phyloP scores from a whole-genome alignment of 2,113 vertebrate genomes.

The Onychostruthus taczanowskii region DNA sequence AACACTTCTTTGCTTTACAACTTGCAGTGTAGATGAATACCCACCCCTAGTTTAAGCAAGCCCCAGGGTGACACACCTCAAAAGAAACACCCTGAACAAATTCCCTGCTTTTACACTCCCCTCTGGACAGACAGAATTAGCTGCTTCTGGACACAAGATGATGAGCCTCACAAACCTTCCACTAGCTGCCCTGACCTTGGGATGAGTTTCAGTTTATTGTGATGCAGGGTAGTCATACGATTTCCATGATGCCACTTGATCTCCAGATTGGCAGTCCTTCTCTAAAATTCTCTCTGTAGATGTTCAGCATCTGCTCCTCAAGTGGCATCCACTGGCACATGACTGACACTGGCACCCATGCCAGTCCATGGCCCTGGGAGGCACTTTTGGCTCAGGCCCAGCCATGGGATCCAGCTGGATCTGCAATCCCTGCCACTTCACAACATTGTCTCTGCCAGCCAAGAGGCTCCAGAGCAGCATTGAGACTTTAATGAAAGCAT shows the following conservation, averaged over 20 bases:
- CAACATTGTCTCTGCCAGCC: background rate
- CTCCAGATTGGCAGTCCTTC: background rate
- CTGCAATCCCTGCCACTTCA: background rate
- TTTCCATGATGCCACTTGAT: background rate
- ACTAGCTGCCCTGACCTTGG: background rate
- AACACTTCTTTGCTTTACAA: background rate
- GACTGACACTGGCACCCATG: background rate
- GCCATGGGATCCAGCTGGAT: fast-evolving
- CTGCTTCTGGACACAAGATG: background rate
- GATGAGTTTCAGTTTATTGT: background rate
- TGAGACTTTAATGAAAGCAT: background rate
- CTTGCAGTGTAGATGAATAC: background rate
- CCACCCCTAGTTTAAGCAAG: background rate
- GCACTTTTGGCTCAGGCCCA: background rate
- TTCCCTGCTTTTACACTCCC: background rate
- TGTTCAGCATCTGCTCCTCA: background rate
- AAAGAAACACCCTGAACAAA: background rate
- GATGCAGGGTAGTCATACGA: background rate
- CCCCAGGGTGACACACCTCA: background rate
- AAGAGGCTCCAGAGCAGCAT: background rate
- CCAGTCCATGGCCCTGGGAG: fast-evolving
- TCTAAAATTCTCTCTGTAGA: background rate
- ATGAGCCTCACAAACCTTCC: background rate
- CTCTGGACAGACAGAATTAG: background rate
- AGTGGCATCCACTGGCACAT: background rate